Conservation (phyloP, 2,888 invertebrate genomes). For the Eupithecia subumbrata region DNA sequence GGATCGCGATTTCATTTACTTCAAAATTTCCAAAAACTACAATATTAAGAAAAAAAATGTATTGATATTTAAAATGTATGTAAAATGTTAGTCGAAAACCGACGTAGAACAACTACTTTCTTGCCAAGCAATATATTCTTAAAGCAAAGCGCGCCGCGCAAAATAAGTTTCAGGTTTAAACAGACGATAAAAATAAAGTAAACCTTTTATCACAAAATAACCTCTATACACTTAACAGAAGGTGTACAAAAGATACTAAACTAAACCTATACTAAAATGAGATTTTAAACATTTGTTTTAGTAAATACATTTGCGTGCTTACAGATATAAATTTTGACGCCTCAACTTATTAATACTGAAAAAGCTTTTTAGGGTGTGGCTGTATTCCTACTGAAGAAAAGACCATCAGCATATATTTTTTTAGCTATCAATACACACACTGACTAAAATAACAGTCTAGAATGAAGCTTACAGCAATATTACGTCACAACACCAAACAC, state of each 20-base stretch:
- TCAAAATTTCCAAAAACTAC: not conserved
- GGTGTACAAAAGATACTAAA: conserved; percentile 49
- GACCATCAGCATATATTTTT: not conserved
- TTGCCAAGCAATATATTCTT: conserved; percentile 5
- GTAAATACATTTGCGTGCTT: conserved; percentile 18
- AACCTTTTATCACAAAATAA: conserved; percentile 44
- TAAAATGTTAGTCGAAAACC: not conserved
- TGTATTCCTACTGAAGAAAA: not conserved
- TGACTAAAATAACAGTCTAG: conserved; percentile 66
- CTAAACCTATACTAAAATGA: conserved; percentile 52
- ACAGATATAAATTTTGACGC: conserved; percentile 49
- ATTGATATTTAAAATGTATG: not conserved
- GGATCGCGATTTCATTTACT: not conserved
- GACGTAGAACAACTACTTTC: not conserved
- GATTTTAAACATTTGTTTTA: conserved; percentile 43
- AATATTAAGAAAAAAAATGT: not conserved
- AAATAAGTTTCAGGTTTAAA: not conserved
- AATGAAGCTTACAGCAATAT: conserved; percentile 52
- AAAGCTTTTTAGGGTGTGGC: conserved; percentile 38
- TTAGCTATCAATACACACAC: conserved; percentile 23
- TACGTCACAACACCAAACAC: conserved; percentile 63
- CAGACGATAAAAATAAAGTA: conserved; percentile 4
- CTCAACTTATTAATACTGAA: conserved; percentile 75
- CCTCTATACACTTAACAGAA: conserved; percentile 41
- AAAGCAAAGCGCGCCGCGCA: conserved; percentile 9